Conservation (phyloP, 2,797 vertebrate genomes). For the Iguana delicatissima region DNA sequence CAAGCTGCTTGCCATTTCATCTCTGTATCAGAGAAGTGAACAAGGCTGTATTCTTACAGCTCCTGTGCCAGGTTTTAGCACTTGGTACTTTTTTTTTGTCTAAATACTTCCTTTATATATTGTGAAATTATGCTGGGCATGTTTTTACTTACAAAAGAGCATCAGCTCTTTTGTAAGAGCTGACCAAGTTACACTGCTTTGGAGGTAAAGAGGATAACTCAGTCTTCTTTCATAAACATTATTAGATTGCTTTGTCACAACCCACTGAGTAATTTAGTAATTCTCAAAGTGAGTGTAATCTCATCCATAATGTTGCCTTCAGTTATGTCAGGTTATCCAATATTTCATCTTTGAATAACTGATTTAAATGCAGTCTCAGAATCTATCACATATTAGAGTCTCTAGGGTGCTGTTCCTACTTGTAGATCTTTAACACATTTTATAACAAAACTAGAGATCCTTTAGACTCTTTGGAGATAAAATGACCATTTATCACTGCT, state of each 20-base stretch:
- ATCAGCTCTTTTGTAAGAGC: too few relatives aligned
- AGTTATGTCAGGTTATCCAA: neutral
- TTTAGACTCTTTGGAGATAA: neutral
- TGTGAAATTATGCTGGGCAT: neutral
- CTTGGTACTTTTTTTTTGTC: neutral
- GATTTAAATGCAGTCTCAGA: neutral
- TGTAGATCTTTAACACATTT: neutral
- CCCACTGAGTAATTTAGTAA: neutral
- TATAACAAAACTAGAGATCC: constrained; percentile 3
- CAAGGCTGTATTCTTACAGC: neutral
- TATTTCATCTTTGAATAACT: neutral
- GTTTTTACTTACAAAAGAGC: neutral
- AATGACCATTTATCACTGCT: constrained; percentile 1
- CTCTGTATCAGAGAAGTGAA: neutral
- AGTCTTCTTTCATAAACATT: neutral
- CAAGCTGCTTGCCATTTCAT: constrained; percentile 6
- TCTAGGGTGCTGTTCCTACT: neutral
- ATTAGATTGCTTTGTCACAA: neutral
- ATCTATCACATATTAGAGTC: neutral
- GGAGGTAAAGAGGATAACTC: neutral
- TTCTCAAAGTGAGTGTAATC: neutral
- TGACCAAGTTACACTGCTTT: neutral
- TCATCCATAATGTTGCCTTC: neutral
- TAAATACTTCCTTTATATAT: neutral
- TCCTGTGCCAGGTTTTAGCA: neutral